Evolutionary conservation across 2,113 vertebrate species (phyloP).

Genomic region (Mesoclemmys tuberculata): DNA sequence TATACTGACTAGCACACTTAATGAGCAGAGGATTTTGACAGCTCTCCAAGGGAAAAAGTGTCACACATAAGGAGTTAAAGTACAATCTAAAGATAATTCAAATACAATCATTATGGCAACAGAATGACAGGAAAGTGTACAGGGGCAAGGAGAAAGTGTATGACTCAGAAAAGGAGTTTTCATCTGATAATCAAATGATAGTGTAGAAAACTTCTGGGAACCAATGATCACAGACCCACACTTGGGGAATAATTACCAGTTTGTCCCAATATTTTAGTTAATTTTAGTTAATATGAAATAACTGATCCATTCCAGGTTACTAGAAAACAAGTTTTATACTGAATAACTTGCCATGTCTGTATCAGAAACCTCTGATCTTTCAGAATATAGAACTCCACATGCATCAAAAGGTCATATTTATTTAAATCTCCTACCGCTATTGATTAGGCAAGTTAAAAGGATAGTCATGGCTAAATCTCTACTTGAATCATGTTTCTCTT

Average conservation of each 20-base stretch:
- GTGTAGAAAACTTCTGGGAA: not conserved
- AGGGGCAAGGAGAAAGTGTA: not conserved
- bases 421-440: not conserved
- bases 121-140: not conserved
- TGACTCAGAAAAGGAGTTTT: not conserved
- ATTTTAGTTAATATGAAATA: not conserved
- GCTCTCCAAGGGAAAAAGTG: not conserved
- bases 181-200: not conserved
- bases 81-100: not conserved
- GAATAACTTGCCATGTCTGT: not conserved
- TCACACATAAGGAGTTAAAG: not conserved
- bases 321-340: not conserved
- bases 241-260: not conserved
- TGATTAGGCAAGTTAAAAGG: not conserved
- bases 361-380: not conserved
- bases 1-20: not conserved
- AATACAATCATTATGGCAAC: not conserved
- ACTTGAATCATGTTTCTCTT: not conserved
- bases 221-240: not conserved
- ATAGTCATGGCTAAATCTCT: not conserved
- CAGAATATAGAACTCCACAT: not conserved
- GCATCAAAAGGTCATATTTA: not conserved
- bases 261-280: not conserved
- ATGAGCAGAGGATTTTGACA: not conserved
- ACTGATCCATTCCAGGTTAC: not conserved